phyloP scores from a whole-genome alignment of 2,888 invertebrate species.

The Gari tellinella region DNA sequence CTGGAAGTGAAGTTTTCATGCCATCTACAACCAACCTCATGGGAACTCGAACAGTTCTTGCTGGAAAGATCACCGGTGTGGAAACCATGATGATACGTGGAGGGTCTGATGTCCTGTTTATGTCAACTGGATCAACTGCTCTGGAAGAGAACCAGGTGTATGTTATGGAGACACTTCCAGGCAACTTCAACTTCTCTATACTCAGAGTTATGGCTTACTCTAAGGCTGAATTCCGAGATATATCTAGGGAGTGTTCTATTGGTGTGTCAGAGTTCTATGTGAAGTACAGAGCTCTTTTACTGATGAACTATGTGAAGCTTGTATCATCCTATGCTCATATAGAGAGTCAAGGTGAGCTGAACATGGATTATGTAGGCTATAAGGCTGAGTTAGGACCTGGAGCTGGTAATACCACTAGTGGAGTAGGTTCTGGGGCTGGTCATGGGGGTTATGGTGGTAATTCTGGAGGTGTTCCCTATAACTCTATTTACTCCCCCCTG shows the following conservation, averaged over 20 bases:
- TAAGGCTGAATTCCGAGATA: conserved; percentile 67
- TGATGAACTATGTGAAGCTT: conserved; percentile 69
- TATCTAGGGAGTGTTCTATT: conserved; percentile 58
- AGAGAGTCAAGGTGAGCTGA: conserved; percentile 71
- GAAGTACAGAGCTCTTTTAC: conserved; percentile 68
- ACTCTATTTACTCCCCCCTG: conserved; percentile 68
- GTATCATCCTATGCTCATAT: conserved; percentile 67
- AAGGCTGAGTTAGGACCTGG: conserved; percentile 63
- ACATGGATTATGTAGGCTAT: conserved; percentile 69
- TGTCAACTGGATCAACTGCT: conserved; percentile 71
- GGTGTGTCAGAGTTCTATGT: conserved; percentile 67
- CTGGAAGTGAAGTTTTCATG: conserved; percentile 67
- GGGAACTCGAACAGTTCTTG: conserved; percentile 71
- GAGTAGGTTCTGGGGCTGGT: conserved; percentile 72
- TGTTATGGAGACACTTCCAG: conserved; percentile 66
- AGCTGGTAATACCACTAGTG: conserved; percentile 55
- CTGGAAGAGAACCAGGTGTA: conserved; percentile 70
- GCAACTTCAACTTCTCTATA: conserved; percentile 70
- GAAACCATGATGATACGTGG: conserved; percentile 65
- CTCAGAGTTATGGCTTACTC: conserved; percentile 69
- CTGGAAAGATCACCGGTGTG: conserved; percentile 70
- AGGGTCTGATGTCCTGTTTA: conserved; percentile 70
- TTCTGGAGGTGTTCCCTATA: conserved; percentile 68
- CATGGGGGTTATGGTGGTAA: conserved; percentile 73
- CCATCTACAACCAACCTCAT: conserved; percentile 69